These are phyloP conservation scores for Eolophus roseicapilla DNA, from an alignment of 2,113 vertebrate genomes.

Conservation along the genomic window DNA sequence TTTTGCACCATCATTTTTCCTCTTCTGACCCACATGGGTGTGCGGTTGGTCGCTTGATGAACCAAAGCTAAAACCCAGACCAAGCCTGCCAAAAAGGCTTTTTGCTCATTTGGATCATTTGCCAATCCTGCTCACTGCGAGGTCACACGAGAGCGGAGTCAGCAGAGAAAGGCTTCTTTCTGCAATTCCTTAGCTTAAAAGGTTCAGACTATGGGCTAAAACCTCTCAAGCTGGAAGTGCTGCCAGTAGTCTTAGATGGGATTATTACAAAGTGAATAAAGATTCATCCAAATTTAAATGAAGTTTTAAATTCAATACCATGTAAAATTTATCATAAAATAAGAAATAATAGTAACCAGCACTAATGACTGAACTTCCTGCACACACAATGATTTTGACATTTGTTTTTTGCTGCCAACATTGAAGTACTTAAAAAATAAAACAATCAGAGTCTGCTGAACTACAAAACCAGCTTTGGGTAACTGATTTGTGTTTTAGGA, in stretches of 20 bases:
- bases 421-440: background rate
- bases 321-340: background rate
- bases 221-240: accelerated
- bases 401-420: background rate
- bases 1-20: background rate
- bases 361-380: background rate
- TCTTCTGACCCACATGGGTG: background rate
- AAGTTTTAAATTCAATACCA: background rate
- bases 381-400: background rate
- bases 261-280: background rate
- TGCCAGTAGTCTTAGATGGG: background rate
- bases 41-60: accelerated
- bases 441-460: background rate
- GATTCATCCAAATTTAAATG: background rate
- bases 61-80: background rate
- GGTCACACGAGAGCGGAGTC: accelerated
- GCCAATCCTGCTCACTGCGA: accelerated
- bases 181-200: background rate
- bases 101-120: background rate
- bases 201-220: background rate
- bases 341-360: background rate
- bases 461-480: background rate
- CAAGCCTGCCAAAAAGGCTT: background rate
- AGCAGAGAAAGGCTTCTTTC: background rate
- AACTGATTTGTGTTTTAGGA: background rate